phyloP scores from a whole-genome alignment of 2,888 invertebrate species.

The Urechis unicinctus region DNA sequence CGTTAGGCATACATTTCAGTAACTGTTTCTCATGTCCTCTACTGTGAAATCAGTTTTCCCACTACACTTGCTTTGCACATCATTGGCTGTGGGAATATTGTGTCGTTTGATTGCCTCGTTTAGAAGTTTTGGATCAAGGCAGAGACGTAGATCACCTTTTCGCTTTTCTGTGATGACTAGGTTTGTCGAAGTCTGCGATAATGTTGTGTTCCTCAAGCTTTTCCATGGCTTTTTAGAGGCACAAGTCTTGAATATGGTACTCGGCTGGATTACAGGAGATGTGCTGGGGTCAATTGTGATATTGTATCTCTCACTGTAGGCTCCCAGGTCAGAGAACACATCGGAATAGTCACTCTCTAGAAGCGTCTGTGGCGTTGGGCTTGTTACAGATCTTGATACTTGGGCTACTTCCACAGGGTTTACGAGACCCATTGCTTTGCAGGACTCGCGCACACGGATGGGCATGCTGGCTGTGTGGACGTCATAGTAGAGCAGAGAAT shows the following conservation, averaged over 20 bases:
- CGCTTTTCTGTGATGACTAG: constrained; percentile 19
- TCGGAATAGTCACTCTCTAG: constrained; percentile 3
- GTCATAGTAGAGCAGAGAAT: no score
- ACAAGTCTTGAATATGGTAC: constrained; percentile 8
- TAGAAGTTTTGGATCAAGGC: constrained; percentile 13
- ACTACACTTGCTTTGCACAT: constrained; percentile 7
- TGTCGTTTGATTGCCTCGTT: constrained; percentile 11
- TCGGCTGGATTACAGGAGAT: constrained; percentile 8
- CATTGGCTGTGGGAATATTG: constrained; percentile 14
- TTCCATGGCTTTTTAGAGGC: constrained; percentile 8
- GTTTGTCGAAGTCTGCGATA: constrained; percentile 12
- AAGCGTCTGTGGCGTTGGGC: no score
- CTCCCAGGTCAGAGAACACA: constrained; percentile 9
- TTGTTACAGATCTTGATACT: no score
- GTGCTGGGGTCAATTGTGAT: constrained; percentile 10
- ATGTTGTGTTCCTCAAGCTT: constrained; percentile 13
- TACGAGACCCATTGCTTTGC: no score
- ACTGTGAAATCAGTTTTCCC: constrained; percentile 18
- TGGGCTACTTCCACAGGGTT: no score
- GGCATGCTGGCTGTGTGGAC: no score
- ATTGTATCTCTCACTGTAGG: constrained; percentile 1
- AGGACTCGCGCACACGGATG: no score
- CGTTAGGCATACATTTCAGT: constrained; percentile 20
- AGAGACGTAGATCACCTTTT: constrained; percentile 14
- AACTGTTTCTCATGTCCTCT: constrained; percentile 20